A percentile compares a stretch with the other conserved stretches of the same genome.
These are phyloP conservation scores for Zoanthus gigantus DNA, from an alignment of 92 coral and sea anemone genomes.

Conservation along the genomic window DNA sequence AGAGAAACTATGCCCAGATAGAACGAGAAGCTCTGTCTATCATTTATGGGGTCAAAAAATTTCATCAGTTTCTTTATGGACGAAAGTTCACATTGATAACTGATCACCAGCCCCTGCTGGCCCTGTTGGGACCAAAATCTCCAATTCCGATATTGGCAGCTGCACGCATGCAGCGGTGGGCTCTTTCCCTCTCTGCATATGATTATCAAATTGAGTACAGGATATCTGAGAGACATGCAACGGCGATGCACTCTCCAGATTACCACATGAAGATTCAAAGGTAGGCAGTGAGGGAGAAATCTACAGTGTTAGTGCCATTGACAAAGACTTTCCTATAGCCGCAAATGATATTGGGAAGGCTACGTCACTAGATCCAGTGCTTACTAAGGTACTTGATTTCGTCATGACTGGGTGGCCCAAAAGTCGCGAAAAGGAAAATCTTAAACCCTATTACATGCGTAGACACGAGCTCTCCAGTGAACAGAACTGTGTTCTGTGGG, in stretches of 20 bases:
- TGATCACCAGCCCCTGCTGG: conserved; percentile 66
- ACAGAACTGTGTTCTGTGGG: neutral
- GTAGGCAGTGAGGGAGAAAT: conserved; percentile 51
- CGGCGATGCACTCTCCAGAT: neutral
- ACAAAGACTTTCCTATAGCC: conserved; percentile 56
- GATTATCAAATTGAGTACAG: neutral
- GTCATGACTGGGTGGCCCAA: conserved; percentile 13
- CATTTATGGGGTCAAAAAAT: conserved; percentile 50
- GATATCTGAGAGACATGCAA: neutral
- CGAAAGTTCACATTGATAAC: conserved; percentile 56
- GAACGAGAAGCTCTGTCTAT: conserved; percentile 59
- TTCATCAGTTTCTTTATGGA: conserved; percentile 59
- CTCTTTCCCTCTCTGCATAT: conserved; percentile 4
- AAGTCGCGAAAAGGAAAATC: neutral
- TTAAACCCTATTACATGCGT: neutral
- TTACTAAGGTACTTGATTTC: neutral
- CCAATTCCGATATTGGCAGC: conserved; percentile 68
- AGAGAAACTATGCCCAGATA: neutral
- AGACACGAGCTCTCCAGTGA: neutral
- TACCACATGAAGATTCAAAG: conserved; percentile 49
- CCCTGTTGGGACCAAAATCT: conserved; percentile 62
- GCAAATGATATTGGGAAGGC: conserved; percentile 66
- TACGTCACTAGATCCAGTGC: conserved; percentile 13
- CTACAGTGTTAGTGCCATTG: conserved; percentile 56
- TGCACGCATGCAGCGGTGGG: conserved; percentile 75